Percentiles rank a stretch among this genome's conserved stretches.
Conservation (phyloP, 2,797 vertebrate genomes). For the Syngnathus rostellatus region DNA sequence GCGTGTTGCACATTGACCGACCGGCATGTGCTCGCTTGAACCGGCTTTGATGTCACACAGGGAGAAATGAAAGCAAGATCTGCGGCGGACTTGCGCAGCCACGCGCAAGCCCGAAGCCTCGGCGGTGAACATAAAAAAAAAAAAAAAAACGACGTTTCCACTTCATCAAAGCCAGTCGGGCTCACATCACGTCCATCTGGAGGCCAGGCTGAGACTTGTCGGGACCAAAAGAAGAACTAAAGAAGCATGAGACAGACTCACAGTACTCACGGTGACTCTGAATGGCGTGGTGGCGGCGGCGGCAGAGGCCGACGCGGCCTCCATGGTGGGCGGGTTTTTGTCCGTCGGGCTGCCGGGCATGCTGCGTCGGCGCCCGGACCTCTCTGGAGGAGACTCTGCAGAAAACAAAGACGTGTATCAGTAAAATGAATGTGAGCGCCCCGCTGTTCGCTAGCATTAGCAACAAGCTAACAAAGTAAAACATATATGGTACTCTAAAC, state of each 20-base stretch:
- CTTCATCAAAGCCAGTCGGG: slow-evolving; percentile 42
- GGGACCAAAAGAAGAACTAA: neutral
- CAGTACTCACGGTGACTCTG: slow-evolving; percentile 87
- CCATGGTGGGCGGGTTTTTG: slow-evolving; percentile 80
- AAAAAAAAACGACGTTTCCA: slow-evolving; percentile 25
- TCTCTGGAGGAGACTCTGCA: slow-evolving; percentile 88
- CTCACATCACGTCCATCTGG: slow-evolving; percentile 40
- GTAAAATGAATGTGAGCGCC: too few species aligned
- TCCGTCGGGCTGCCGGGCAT: slow-evolving; percentile 84
- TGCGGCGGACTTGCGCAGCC: slow-evolving; percentile 11
- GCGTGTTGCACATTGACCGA: slow-evolving; percentile 10
- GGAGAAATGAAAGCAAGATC: slow-evolving; percentile 14
- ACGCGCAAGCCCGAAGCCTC: slow-evolving; percentile 10
- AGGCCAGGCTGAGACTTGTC: slow-evolving; percentile 20
- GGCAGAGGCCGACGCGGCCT: slow-evolving; percentile 58
- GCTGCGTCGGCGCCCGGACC: slow-evolving; percentile 83
- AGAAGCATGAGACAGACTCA: slow-evolving; percentile 27
- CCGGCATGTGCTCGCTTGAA: slow-evolving; percentile 5
- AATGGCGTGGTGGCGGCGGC: slow-evolving; percentile 77
- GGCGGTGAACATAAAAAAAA: slow-evolving; percentile 23
- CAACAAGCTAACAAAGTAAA: too few species aligned
- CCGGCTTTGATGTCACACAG: slow-evolving; percentile 7
- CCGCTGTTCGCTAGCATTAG: too few species aligned
- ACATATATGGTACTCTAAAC: too few species aligned
- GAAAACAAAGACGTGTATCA: slow-evolving; percentile 1